These are phyloP conservation scores for Pygocentrus nattereri DNA, from an alignment of 2,797 vertebrate genomes.

Conservation along the genomic window DNA sequence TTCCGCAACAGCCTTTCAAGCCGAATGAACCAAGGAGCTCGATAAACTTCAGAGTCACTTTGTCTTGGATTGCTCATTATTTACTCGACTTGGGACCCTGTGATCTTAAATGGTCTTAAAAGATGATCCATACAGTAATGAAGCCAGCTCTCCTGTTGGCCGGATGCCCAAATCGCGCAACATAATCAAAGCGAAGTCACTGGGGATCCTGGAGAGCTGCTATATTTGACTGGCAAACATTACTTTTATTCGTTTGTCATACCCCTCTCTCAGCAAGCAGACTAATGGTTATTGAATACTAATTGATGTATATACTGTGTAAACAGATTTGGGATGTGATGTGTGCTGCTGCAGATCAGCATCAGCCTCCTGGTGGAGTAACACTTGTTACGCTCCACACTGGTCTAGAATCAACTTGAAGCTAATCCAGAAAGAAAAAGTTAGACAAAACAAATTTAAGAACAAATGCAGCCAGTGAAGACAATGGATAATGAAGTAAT, in stretches of 20 bases:
- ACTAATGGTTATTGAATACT: slow-evolving; percentile 54
- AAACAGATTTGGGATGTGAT: slow-evolving; percentile 44
- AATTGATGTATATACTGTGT: slow-evolving; percentile 50
- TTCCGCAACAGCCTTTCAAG: slow-evolving; percentile 33
- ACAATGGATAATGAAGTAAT: too few relatives aligned
- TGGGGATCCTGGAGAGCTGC: slow-evolving; percentile 54
- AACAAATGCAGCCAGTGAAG: background rate
- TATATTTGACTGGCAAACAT: slow-evolving; percentile 58
- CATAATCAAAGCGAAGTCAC: slow-evolving; percentile 73
- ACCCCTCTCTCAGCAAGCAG: slow-evolving; percentile 33
- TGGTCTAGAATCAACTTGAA: slow-evolving; percentile 15
- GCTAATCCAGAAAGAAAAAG: background rate
- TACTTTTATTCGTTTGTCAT: slow-evolving; percentile 53
- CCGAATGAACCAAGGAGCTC: slow-evolving; percentile 72
- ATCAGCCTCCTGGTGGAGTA: background rate
- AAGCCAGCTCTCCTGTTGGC: slow-evolving; percentile 75
- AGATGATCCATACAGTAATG: slow-evolving; percentile 87
- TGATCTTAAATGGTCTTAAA: slow-evolving; percentile 85
- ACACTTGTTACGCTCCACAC: background rate
- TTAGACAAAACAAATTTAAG: background rate
- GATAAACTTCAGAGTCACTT: slow-evolving; percentile 77
- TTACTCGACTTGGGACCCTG: slow-evolving; percentile 65
- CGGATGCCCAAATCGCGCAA: slow-evolving; percentile 67
- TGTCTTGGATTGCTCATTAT: slow-evolving; percentile 67
- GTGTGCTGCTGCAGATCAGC: slow-evolving; percentile 31